Conservation (phyloP, 53 echinoderm and acorn worm species). For the Apostichopus leukothele region DNA sequence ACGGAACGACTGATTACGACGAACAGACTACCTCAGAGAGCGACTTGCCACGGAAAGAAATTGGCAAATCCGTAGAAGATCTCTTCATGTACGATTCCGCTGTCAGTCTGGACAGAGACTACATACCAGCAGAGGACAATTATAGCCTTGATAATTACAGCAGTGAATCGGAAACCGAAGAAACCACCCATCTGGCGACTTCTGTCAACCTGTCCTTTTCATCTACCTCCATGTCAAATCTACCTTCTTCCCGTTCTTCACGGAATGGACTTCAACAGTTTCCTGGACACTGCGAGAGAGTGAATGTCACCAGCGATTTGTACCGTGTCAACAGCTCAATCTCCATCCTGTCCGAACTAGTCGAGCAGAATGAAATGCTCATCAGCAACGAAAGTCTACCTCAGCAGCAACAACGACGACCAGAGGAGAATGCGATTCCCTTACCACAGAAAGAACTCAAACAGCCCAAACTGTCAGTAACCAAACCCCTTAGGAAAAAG, state of each 20-base stretch:
- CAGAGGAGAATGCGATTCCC: background rate
- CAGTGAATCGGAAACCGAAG: conserved; percentile 40
- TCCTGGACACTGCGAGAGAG: conserved; percentile 2
- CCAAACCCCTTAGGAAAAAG: conserved; percentile 33
- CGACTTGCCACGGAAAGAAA: background rate
- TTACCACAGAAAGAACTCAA: background rate
- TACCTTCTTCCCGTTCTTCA: background rate
- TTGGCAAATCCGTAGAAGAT: background rate
- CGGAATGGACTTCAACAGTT: background rate
- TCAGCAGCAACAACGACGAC: background rate
- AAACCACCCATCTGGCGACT: background rate
- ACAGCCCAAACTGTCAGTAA: background rate
- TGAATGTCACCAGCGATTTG: background rate
- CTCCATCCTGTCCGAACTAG: conserved; percentile 39
- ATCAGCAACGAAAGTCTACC: background rate
- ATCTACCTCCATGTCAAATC: background rate
- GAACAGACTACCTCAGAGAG: background rate
- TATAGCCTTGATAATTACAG: conserved; percentile 30
- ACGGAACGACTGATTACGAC: background rate
- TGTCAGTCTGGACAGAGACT: conserved; percentile 38
- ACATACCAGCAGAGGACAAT: conserved; percentile 40
- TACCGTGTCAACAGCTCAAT: conserved; percentile 35
- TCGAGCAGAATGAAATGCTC: conserved; percentile 4
- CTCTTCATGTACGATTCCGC: conserved; percentile 43
- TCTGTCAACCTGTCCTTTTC: background rate